These are phyloP conservation scores for Scaptodrosophila latifasciaeformis DNA, from an alignment of 2,888 invertebrate species.

Conservation along the genomic window DNA sequence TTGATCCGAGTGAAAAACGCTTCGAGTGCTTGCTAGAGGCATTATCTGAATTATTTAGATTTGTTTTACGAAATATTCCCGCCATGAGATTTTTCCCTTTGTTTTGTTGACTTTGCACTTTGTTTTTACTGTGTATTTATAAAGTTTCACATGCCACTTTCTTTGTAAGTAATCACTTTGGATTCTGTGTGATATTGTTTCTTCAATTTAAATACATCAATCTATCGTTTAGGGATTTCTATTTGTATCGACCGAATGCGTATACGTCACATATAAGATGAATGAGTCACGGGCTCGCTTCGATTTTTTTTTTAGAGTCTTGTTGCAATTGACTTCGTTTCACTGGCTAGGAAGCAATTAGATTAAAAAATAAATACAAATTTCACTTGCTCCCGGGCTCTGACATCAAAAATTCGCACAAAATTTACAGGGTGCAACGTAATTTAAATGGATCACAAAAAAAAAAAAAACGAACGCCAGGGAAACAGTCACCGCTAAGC, in stretches of 20 bases:
- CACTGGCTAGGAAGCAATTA: constrained; percentile 14
- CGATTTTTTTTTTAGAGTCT: background rate
- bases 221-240: constrained; percentile 1
- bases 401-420: too few species aligned
- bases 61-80: constrained; percentile 72
- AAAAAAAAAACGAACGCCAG: background rate
- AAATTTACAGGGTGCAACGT: constrained; percentile 45
- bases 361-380: constrained; percentile 23
- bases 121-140: constrained; percentile 19
- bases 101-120: constrained; percentile 9
- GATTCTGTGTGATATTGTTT: too few species aligned
- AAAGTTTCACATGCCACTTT: constrained; percentile 6
- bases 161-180: too few species aligned
- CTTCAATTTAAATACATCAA: too few species aligned
- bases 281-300: constrained; percentile 26
- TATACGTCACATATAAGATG: too few species aligned
- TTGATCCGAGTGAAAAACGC: background rate
- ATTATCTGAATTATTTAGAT: constrained; percentile 49
- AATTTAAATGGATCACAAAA: constrained; percentile 23
- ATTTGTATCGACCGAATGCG: background rate
- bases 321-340: constrained; percentile 32
- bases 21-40: constrained; percentile 14
- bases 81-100: constrained; percentile 56
- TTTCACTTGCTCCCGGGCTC: constrained; percentile 17
- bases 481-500: too few species aligned